Conservation (phyloP, 2,113 vertebrate genomes). For the Sakesphorus luctuosus region DNA sequence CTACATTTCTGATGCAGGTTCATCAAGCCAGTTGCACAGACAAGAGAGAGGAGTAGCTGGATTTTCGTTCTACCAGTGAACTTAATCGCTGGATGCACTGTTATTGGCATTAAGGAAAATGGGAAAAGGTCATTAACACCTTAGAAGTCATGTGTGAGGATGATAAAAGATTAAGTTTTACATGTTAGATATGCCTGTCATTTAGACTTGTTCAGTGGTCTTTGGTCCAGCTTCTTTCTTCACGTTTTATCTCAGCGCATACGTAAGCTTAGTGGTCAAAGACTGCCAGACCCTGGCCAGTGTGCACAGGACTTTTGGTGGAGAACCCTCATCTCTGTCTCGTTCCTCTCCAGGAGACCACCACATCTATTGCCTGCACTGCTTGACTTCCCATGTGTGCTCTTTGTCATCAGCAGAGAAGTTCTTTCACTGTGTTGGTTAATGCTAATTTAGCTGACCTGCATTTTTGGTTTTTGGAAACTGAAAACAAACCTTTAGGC, state of each 20-base stretch:
- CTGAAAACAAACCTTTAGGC: background rate
- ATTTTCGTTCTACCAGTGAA: background rate
- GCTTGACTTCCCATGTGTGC: background rate
- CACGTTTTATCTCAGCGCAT: background rate
- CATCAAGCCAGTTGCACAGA: no score
- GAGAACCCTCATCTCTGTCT: background rate
- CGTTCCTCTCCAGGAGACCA: background rate
- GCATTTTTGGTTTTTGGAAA: background rate
- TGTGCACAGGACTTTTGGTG: background rate
- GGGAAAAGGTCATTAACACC: background rate
- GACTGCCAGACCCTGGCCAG: background rate
- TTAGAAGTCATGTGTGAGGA: background rate
- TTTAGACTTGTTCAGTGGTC: background rate
- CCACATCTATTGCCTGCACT: background rate
- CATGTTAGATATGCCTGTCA: background rate
- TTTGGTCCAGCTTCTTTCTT: background rate
- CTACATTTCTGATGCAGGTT: background rate
- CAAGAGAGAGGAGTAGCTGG: background rate
- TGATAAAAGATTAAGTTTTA: background rate
- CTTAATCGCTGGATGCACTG: background rate
- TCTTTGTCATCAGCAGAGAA: background rate
- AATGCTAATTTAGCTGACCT: background rate
- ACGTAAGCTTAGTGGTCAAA: background rate
- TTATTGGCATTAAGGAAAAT: background rate
- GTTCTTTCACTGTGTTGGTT: background rate